A percentile compares a stretch with the other conserved stretches of the same genome.
Evolutionary conservation across 2,113 vertebrate genomes (phyloP).

Genomic region (Nerophis lumbriciformis): DNA sequence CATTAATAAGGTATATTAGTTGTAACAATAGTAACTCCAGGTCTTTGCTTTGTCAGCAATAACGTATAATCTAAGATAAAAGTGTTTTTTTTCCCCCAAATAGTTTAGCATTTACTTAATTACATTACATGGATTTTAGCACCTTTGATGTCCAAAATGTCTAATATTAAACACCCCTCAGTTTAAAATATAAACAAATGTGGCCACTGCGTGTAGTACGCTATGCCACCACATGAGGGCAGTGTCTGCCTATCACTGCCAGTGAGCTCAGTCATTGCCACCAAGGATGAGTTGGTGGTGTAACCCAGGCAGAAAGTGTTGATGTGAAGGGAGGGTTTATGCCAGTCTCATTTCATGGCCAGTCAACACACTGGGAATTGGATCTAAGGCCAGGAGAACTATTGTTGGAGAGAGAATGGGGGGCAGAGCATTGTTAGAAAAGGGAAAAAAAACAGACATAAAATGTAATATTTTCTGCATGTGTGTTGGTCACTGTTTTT

Average conservation of each 20-base stretch:
- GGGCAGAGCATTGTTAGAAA: slow-evolving; percentile 16
- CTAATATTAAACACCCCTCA: too few species aligned
- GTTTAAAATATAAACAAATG: background rate
- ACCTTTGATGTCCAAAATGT: too few species aligned
- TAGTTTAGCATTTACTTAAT: too few species aligned
- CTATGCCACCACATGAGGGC: slow-evolving; percentile 44
- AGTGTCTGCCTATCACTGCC: slow-evolving; percentile 38
- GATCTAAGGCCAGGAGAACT: slow-evolving; percentile 44
- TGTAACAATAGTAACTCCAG: too few species aligned
- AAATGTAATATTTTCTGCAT: slow-evolving; percentile 34
- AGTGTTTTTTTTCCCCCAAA: too few species aligned
- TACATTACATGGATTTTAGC: too few species aligned
- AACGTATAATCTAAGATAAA: too few species aligned
- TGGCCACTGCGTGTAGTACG: slow-evolving; percentile 9
- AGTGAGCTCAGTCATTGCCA: slow-evolving; percentile 36
- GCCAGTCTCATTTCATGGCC: slow-evolving; percentile 63
- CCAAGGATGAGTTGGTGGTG: slow-evolving; percentile 67
- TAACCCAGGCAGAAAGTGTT: slow-evolving; percentile 51
- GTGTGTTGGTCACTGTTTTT: background rate
- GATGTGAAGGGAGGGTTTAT: slow-evolving; percentile 42
- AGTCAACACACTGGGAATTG: slow-evolving; percentile 40
- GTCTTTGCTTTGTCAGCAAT: too few species aligned
- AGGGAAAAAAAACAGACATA: slow-evolving; percentile 26
- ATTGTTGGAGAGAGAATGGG: slow-evolving; percentile 27
- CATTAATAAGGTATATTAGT: too few species aligned